A percentile compares a stretch with the other conserved stretches of the same genome.
Evolutionary conservation across 2,113 vertebrate species (phyloP).

Genomic region (Benitochromis conjunctus): DNA sequence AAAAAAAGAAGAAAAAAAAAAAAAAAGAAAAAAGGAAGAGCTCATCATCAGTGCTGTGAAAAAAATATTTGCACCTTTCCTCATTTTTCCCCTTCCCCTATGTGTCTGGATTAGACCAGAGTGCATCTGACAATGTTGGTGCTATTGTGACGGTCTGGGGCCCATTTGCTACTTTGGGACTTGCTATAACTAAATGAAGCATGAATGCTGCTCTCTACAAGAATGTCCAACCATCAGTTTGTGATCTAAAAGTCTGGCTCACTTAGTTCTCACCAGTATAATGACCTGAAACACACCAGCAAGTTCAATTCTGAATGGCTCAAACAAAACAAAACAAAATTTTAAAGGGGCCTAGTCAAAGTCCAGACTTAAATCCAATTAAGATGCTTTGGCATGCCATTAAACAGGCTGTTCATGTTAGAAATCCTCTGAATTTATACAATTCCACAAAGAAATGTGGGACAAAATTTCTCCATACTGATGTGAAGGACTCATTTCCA

Average conservation of each 20-base stretch:
- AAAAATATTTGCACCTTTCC: too few relatives aligned
- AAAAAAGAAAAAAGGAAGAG: not conserved
- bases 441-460: not conserved
- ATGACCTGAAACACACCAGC: not conserved
- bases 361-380: not conserved
- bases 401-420: not conserved
- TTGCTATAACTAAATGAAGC: not conserved
- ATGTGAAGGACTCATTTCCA: not conserved
- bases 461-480: not conserved
- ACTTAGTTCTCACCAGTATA: not conserved
- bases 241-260: not conserved
- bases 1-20: too few relatives aligned
- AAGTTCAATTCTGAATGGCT: not conserved
- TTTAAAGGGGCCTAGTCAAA: not conserved
- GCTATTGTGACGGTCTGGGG: too few relatives aligned
- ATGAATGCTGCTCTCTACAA: not conserved
- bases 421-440: not conserved
- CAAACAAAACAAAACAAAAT: not conserved
- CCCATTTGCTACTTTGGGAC: not conserved
- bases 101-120: too few relatives aligned
- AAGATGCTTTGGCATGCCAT: not conserved
- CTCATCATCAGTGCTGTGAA: too few relatives aligned
- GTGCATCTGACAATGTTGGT: too few relatives aligned
- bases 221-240: not conserved
- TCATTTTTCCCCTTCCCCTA: too few relatives aligned